phyloP scores from a whole-genome alignment of 2,113 vertebrate species.

The Accipiter cooperii region DNA sequence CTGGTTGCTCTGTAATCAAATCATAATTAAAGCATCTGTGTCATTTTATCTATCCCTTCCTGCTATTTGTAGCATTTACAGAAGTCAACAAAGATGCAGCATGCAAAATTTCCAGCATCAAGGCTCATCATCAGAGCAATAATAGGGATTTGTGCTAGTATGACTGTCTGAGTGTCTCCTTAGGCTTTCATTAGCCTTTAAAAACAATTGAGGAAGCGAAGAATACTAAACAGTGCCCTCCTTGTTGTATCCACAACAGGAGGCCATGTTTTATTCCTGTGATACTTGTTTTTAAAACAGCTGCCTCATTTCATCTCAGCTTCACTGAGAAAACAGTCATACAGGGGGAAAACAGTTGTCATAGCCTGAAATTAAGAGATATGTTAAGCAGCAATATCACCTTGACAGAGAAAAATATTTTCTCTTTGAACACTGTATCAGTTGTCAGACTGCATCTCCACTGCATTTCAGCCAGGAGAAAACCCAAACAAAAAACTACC shows the following conservation, averaged over 20 bases:
- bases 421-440: neutral
- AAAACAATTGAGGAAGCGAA: neutral
- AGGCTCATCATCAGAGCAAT: neutral
- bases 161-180: neutral
- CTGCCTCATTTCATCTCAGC: neutral
- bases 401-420: neutral
- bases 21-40: slow-evolving; percentile 61
- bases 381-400: neutral
- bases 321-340: neutral
- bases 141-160: neutral
- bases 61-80: slow-evolving; percentile 13
- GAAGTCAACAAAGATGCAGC: neutral
- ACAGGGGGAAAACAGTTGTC: neutral
- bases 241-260: neutral
- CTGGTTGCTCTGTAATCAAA: slow-evolving; percentile 53
- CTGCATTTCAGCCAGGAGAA: neutral
- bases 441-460: neutral
- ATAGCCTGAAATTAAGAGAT: neutral
- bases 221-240: neutral
- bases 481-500: neutral
- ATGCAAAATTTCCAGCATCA: neutral
- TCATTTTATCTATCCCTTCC: slow-evolving; percentile 26
- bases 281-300: neutral
- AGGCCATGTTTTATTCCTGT: neutral
- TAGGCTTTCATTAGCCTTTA: neutral